Evolutionary conservation across 2,888 invertebrate species (phyloP), one percentile per base, ranked within the genome.

Genomic region (Augochlorella aurata): DNA sequence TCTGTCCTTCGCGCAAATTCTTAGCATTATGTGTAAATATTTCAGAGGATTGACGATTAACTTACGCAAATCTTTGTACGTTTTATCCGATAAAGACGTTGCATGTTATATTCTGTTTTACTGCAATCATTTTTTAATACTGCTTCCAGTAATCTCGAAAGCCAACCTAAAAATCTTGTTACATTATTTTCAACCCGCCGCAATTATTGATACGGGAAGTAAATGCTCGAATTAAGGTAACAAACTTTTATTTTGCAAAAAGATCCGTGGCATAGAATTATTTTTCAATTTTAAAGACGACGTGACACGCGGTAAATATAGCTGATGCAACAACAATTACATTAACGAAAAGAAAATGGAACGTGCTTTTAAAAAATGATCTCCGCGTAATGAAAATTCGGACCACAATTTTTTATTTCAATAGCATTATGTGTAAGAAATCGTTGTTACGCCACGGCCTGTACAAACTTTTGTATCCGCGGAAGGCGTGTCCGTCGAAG

Each of bases 401-500:
- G 38, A 38, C 5, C 38, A 7, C 3, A 5, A 38, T 38, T 38
- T 38, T 5, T 2, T 2, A 38, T 38, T 38, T 38, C 4, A 38
- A 38, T 38, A 38, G 2, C 38, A 38, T 5, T 7, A 0, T 7
- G 38, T 38, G 38, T 3, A 38, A 3, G 38, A 38, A 38, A 38
- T 38, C 7, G 38, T 24, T 29, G 1, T 29, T 61, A 29, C 24
- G 29, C 16, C 24, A 29, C 29, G 24, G 4, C 29, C 61, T 61
- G 58, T 18, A 45, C 21, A 74, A 79, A 66, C 58, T 73, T 76
- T 80, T 76, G 69, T 82, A 80, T 58, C 70, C 67, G 68, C 24
- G 80, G 54, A 29, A 82, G 82, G 85, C 84, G 82, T 82, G 79
- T 81, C 81, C 65, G 77, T 73, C 65, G 85, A 75, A 77, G 75